phyloP scores from a whole-genome alignment of 2,797 vertebrate genomes.

The Oryzias sinensis region DNA sequence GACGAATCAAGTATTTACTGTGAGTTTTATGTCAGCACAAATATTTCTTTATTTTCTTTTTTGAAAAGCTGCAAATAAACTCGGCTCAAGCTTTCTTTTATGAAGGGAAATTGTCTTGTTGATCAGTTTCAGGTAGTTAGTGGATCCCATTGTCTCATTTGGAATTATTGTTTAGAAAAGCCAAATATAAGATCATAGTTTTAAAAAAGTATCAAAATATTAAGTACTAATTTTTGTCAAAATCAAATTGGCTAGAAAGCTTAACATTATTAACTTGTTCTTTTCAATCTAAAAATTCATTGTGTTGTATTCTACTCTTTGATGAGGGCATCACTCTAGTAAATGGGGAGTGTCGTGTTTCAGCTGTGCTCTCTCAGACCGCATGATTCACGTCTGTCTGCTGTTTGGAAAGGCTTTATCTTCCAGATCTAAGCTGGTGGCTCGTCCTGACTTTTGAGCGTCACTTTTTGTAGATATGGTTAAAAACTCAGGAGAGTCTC shows the following conservation, averaged over 20 bases:
- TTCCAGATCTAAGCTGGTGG: constrained; percentile 46
- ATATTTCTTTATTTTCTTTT: too few relatives aligned
- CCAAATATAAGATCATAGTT: background rate
- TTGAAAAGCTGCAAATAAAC: too few relatives aligned
- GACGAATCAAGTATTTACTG: background rate
- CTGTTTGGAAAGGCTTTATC: constrained; percentile 53
- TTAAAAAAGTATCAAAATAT: background rate
- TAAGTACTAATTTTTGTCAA: background rate
- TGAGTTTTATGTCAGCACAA: background rate
- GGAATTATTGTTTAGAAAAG: background rate
- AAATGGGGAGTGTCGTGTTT: constrained; percentile 55
- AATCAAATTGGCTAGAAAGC: too few relatives aligned
- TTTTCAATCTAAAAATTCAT: too few relatives aligned
- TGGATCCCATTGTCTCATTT: too few relatives aligned
- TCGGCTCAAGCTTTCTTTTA: too few relatives aligned
- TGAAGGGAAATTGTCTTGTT: too few relatives aligned
- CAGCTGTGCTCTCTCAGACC: constrained; percentile 42
- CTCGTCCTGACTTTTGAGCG: constrained; percentile 43
- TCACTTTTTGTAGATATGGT: constrained; percentile 23
- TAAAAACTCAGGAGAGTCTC: constrained; percentile 20
- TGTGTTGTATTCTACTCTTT: constrained; percentile 24
- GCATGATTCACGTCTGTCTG: constrained; percentile 50
- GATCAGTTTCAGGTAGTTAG: too few relatives aligned
- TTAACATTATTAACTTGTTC: too few relatives aligned
- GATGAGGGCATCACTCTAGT: constrained; percentile 59